Conservation (phyloP, 2,113 vertebrate genomes). For the Tetrax tetrax region DNA sequence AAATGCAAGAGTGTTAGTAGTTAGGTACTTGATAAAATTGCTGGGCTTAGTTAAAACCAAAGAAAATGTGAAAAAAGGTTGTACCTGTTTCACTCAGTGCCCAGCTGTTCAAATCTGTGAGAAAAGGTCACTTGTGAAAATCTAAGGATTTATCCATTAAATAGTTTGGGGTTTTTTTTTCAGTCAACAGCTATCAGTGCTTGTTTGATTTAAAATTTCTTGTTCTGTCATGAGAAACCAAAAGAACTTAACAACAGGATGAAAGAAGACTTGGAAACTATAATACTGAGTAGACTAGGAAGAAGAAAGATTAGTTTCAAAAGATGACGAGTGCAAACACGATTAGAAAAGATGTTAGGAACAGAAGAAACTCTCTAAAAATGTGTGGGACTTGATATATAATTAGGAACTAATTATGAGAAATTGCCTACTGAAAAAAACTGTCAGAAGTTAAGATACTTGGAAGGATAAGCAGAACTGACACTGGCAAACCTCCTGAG, state of each 20-base stretch:
- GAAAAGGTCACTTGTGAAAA: background rate
- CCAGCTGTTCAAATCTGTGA: background rate
- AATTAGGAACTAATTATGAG: constrained; percentile 47
- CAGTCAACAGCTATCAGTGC: background rate
- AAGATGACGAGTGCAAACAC: background rate
- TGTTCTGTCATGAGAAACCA: background rate
- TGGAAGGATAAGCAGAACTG: constrained; percentile 20
- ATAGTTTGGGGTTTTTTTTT: background rate
- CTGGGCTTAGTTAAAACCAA: background rate
- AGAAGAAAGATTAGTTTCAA: background rate
- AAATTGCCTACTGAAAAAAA: constrained; percentile 6
- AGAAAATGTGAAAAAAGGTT: background rate
- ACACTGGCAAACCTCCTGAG: background rate
- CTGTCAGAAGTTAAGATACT: constrained; percentile 1
- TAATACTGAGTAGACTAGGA: background rate
- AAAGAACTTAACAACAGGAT: background rate
- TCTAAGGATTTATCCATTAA: background rate
- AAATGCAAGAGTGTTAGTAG: background rate
- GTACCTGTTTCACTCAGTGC: background rate
- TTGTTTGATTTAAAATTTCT: background rate
- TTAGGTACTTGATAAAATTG: background rate
- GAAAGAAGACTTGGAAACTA: background rate
- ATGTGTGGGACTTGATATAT: background rate
- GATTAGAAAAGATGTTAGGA: background rate
- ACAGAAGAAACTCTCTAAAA: constrained; percentile 6